Conservation (phyloP, 2,113 vertebrate species). For the Cebidichthys violaceus region DNA sequence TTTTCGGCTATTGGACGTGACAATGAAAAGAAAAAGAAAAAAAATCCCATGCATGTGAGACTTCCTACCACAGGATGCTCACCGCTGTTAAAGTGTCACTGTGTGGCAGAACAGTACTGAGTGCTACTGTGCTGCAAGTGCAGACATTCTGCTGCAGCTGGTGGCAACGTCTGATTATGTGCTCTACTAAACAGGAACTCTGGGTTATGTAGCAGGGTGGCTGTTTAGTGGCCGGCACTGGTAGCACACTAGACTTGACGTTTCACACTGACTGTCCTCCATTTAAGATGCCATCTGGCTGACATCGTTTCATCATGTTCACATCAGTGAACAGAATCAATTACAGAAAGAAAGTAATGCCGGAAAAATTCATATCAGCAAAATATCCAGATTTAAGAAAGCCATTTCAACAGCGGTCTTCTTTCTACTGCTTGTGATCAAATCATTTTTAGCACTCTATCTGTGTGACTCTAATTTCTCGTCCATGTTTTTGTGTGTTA, state of each 20-base stretch:
- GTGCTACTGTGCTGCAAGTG: slow-evolving; percentile 59
- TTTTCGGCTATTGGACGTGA: slow-evolving; percentile 32
- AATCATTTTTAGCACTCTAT: slow-evolving; percentile 1
- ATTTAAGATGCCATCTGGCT: slow-evolving; percentile 63
- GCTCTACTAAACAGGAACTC: slow-evolving; percentile 85
- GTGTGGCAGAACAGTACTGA: slow-evolving; percentile 40
- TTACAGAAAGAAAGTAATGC: slow-evolving; percentile 2
- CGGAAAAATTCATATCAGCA: neutral
- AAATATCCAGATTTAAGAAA: slow-evolving; percentile 8
- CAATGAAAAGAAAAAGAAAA: slow-evolving; percentile 12
- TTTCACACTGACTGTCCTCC: slow-evolving; percentile 25
- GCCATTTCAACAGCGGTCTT: neutral
- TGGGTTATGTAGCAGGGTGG: slow-evolving; percentile 79
- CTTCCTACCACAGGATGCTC: slow-evolving; percentile 30
- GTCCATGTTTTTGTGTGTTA: slow-evolving; percentile 20
- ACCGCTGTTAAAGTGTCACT: slow-evolving; percentile 42
- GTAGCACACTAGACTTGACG: slow-evolving; percentile 59
- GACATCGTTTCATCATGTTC: slow-evolving; percentile 45
- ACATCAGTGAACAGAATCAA: slow-evolving; percentile 53
- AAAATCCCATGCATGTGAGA: slow-evolving; percentile 2
- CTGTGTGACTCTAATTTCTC: slow-evolving; percentile 7
- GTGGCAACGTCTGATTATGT: slow-evolving; percentile 85
- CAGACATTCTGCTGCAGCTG: slow-evolving; percentile 80
- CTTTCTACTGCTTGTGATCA: neutral
- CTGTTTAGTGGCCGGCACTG: slow-evolving; percentile 68